Base-by-base conservation (phyloP, 2,888 invertebrate species). In the Caenorhabditis sp. region DNA sequence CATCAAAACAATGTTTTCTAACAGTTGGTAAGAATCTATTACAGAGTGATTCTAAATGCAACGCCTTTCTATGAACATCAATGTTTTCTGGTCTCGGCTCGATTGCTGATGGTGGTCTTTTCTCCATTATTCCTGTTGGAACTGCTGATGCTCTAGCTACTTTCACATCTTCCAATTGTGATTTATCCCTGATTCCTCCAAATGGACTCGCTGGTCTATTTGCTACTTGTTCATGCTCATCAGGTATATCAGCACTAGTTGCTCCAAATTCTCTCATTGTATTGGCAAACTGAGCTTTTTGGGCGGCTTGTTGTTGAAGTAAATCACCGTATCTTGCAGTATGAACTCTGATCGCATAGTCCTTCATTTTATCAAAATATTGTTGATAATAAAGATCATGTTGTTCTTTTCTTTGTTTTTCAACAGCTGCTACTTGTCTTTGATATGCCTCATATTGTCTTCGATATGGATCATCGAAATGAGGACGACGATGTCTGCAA, bases 291-390 rank as follows among this genome's bases (percentile, higher is more conserved):
- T 68, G 56, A 17, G 57, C 66, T 17, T 70, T 70, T 50, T 77
- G 77, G 14, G 60, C 52, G 5, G 66, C 70, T 38, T 80, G 80
- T 50, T 73, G 70, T 52, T 67, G 60, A 1, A 77, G 52, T 12
- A 80, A 50, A 56, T 77, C 72, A 8, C 67, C 67, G 59, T 77
- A 80, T 78, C 70, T 65, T 52, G 50, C 65, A 0, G 75, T 67
- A 52, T 77, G 76, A 10, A 72, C 68, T 49, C 75, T 69, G 0
- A 77, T 64, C 1, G 75, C 80, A 57, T 81, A 81, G 12, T 68
- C 68, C 14, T 71, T 58, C 80, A 81, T 77, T 61, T 73, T 52
- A 58, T 78, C 74, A 57, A 81, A 78, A 62, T 81, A 81, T n/a
- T 78, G 61, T 52, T 76, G 71, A 62, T 81, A 81, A 54, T 77